A percentile compares a stretch with the other conserved stretches of the same genome.
Evolutionary conservation across 2,797 vertebrate species (phyloP).

Genomic region (Rhynchotus rufescens): DNA sequence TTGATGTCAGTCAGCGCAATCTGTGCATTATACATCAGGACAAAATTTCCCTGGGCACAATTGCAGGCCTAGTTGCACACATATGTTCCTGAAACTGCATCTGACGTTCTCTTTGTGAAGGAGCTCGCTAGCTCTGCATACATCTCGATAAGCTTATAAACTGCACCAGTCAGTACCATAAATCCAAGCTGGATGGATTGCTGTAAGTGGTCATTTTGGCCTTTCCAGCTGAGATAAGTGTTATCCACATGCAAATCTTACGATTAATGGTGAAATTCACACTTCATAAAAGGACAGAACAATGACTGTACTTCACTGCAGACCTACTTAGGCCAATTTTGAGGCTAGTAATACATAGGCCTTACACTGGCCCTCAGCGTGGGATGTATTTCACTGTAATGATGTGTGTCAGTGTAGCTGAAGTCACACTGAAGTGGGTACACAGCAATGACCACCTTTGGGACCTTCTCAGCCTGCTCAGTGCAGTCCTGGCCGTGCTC

Average conservation of each 20-base stretch:
- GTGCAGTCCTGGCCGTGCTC: neutral
- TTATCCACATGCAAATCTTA: neutral
- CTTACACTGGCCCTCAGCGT: neutral
- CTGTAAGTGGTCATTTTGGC: neutral
- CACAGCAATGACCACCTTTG: neutral
- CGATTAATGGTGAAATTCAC: neutral
- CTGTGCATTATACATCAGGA: neutral
- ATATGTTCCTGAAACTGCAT: neutral
- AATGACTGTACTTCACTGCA: neutral
- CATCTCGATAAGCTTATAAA: neutral
- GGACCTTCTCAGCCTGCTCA: neutral
- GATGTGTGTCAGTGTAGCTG: neutral
- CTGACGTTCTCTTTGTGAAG: neutral
- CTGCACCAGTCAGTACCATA: neutral
- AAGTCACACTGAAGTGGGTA: neutral
- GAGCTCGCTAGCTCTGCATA: neutral
- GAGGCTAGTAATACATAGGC: neutral
- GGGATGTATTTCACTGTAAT: neutral
- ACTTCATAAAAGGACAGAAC: neutral
- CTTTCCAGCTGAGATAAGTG: slow-evolving; percentile 13
- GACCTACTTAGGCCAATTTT: neutral
- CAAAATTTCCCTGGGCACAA: neutral
- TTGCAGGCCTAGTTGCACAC: neutral
- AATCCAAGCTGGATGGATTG: neutral
- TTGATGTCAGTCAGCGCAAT: slow-evolving; percentile 30